Evolutionary conservation across 2,888 invertebrate species (phyloP).

Genomic region (Phasia obesa): DNA sequence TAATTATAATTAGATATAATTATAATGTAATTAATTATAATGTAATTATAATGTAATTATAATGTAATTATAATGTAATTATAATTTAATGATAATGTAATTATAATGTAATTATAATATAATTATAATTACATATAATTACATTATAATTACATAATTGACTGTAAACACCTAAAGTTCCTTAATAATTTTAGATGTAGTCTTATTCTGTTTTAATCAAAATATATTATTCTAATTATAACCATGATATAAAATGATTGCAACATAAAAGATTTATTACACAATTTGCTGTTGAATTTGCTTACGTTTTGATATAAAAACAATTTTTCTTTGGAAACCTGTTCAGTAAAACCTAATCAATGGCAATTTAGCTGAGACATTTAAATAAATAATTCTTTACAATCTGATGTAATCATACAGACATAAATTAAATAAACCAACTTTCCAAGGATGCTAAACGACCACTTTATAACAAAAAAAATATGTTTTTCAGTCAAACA

Average conservation of each 20-base stretch:
- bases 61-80: too few species aligned
- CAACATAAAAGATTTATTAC: background rate
- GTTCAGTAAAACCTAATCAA: background rate
- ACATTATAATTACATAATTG: too few species aligned
- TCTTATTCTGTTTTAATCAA: too few species aligned
- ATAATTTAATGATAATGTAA: too few species aligned
- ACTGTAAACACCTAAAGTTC: too few species aligned
- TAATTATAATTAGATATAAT: too few species aligned
- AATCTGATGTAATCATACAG: conserved; percentile 15
- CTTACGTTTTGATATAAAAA: conserved; percentile 1
- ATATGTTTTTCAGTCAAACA: background rate
- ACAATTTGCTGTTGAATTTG: background rate
- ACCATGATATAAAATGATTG: background rate
- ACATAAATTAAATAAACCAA: background rate
- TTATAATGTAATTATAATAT: too few species aligned
- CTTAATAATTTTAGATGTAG: too few species aligned
- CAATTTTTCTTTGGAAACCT: background rate
- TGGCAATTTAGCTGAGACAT: background rate
- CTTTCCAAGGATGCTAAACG: background rate
- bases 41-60: too few species aligned
- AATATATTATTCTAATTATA: background rate
- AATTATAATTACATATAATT: too few species aligned
- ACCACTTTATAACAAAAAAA: background rate
- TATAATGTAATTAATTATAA: too few species aligned
- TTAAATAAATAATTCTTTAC: background rate